Evolutionary conservation across 92 coral and sea anemone genomes (phyloP), one percentile per base, ranked within the genome.

Genomic region (Umimayanthus kanabou): DNA sequence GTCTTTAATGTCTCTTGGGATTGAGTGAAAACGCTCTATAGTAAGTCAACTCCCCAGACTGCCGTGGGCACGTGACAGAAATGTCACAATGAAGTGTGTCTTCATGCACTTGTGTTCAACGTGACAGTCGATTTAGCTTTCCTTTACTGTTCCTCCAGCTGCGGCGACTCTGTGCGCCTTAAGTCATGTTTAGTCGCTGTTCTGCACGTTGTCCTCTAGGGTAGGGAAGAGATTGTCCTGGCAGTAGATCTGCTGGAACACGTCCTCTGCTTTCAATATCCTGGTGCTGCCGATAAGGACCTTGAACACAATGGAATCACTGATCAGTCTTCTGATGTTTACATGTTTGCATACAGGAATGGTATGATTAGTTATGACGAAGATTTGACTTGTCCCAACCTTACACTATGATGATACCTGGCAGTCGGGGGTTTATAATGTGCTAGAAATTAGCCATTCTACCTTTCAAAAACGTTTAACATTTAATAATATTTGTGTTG

Each of bases 241-340:
- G 80, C 91, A 89, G 82, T 92, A 94, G 16, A 97, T 88, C 86
- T 85, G 84, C 40, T 92, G 72, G 23, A 97, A 93, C 69, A 93
- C 85, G 76, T 97, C 99, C 74, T 91, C 94, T 9, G 96, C 85
- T 84, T 95, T 97, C 82, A 97, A 69, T 23, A 97, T 93, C 77
- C 90, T 93, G 20, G 99, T 97, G 74, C 99, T 94, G 25, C 99
- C 99, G 22, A 97, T 92, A 23, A 97, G 85, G n/a, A 97, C 93
- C 99, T 97, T 77, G n/a, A 81, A 95, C 57, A 89, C 7, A 55
- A 40, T 9, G 45, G 42, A 89, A 78, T 6, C 49, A 91, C 10
- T 39, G 53, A 0, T 50, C 28, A 86, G 37, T 55, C 33, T 42
- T 76, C 1, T n/a, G 16, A 57, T 20, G 15, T 4, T 57, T 57